Base-by-base conservation (phyloP, 2,888 invertebrate species). In the Cylloceria caligata region DNA sequence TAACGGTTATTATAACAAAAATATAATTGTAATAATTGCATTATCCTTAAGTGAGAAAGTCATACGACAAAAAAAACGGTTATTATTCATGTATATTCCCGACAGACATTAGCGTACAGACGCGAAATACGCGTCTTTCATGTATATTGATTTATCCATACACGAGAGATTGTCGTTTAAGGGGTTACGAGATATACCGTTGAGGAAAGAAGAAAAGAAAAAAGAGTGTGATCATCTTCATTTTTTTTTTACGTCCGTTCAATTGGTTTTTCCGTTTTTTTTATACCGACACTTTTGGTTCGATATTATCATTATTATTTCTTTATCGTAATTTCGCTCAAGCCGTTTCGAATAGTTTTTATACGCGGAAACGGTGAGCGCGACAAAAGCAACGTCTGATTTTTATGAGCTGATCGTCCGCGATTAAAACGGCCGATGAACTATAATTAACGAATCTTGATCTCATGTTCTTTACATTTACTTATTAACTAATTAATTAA, bases 401-500 rank as follows among this genome's bases (percentile, higher is more conserved):
- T 60, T 60, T 60, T 60, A 60, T 34, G 60, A 9, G 60, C 60
- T 45, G 57, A 67, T 65, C 47, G 42, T 72, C 30, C 39, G 71
- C 78, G 84, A 65, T 81, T 52, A 76, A 87, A 84, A 86, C 86
- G 86, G 84, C 84, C 86, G 82, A 85, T 83, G 83, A 87, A 87
- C 86, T 89, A 87, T 88, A 84, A 86, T 88, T 89, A 89, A 90
- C 88, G 90, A 91, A 90, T 89, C 87, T 91, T 92, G 92, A 92
- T 92, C 92, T 92, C 92, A 91, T 91, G 87, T 89, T 89, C 86
- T 89, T 82, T 91, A 90, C 88, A 84, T 86, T 88, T 88, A 89
- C 87, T 81, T 85, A 82, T 77, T 69, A 68, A 79, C 82, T 83
- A 67, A 62, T 79, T 84, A 83, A 69, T 77, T 79, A 72, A 77